Conservation (phyloP, 2,888 invertebrate species). For the Calameuta pallipes region DNA sequence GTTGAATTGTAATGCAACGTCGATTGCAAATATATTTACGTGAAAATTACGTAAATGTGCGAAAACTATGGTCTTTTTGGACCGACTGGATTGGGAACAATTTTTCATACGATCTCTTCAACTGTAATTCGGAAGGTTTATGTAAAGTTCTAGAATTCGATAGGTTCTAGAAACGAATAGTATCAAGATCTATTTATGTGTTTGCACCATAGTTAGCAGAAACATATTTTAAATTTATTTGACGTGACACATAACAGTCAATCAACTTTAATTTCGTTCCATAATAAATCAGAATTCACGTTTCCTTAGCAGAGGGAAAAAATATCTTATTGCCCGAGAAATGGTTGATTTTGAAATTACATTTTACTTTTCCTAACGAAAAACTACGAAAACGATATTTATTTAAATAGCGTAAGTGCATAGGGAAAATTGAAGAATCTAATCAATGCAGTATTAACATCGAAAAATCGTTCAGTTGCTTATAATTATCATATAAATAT, state of each 20-base stretch:
- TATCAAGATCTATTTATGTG: background rate
- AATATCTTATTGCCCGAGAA: background rate
- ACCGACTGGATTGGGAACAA: background rate
- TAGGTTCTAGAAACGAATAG: background rate
- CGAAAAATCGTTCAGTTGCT: background rate
- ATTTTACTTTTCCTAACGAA: background rate
- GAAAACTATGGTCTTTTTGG: background rate
- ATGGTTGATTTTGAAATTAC: background rate
- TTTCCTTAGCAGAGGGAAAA: background rate
- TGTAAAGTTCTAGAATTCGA: background rate
- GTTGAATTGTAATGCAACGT: background rate
- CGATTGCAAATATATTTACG: background rate
- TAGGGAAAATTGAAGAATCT: background rate
- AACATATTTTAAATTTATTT: background rate
- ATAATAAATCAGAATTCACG: background rate
- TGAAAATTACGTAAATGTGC: background rate
- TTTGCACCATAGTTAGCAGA: background rate
- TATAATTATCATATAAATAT: background rate
- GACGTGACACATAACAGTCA: background rate
- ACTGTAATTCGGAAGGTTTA: background rate
- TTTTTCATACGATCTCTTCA: background rate
- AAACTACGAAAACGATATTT: background rate
- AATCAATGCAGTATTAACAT: background rate
- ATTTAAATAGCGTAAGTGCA: no score
- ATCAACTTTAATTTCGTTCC: background rate